Evolutionary conservation across 2,888 invertebrate species (phyloP), one percentile per base, ranked within the genome.

Genomic region (Ecliptopera silaceata): DNA sequence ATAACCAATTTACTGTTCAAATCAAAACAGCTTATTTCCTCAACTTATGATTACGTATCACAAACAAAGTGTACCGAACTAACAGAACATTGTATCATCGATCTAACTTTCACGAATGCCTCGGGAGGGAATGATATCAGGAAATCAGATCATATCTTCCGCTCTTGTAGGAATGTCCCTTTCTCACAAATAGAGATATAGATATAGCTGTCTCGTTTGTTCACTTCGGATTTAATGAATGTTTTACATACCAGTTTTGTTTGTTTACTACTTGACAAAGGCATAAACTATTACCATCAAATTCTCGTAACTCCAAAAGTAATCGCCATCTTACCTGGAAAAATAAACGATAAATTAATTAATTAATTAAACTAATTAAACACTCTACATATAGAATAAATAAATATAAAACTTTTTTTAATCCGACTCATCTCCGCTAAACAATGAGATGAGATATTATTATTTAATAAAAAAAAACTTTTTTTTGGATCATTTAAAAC

Each of bases 71-170:
- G 36, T 52, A 61, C 47, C 31, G 49, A 52, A 54, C 41, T 61
- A 55, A 36, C 62, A 60, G 58, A 61, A 64, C 51, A 54, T 29
- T 52, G 51, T 50, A 50, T 45, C 59, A 54, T 51, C 45, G 62
- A 65, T 61, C 45, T 47, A 51, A 76, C 84, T 84, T 84, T 85
- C 84, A 75, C 82, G 67, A 75, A 63, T 68, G 62, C 69, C 69
- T 49, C 63, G 56, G 66, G 68, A 72, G 68, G 61, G 57, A 63
- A 63, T 71, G 70, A 72, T 69, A 70, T 69, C 77, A 80, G 75
- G 79, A 80, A 84, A 82, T 81, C 20, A 55, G 66, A 66, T 66
- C 50, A 53, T 63, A 66, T 82, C 82, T 81, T 84, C 81, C 82
- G 84, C 74, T 64, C 66, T 66, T 72, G 66, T 72, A 82, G 80